Evolutionary conservation across 2,888 invertebrate species (phyloP).

Genomic region (Saturnia pavonia): DNA sequence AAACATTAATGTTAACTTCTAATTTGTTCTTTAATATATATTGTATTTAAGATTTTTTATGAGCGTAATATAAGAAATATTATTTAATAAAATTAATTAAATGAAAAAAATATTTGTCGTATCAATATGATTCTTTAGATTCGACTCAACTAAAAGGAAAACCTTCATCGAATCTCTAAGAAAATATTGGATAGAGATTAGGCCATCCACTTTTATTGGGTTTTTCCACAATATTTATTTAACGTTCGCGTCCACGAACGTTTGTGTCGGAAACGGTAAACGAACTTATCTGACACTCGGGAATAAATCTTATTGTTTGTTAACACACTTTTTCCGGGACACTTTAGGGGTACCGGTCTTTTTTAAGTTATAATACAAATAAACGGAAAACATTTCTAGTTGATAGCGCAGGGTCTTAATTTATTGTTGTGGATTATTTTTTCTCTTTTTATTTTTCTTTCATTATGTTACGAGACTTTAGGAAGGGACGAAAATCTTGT

Average conservation of each 20-base stretch:
- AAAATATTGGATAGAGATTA: slow-evolving; percentile 81
- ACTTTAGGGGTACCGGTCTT: slow-evolving; percentile 37
- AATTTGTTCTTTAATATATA: too few species aligned
- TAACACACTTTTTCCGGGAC: slow-evolving; percentile 68
- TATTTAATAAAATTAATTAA: background rate
- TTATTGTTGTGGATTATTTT: slow-evolving; percentile 57
- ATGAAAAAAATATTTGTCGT: slow-evolving; percentile 20
- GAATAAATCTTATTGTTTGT: slow-evolving; percentile 79
- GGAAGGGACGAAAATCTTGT: background rate
- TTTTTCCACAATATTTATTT: slow-evolving; percentile 71
- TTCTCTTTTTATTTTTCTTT: slow-evolving; percentile 31
- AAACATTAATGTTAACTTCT: too few species aligned
- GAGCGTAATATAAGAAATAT: too few species aligned
- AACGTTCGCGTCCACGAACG: slow-evolving; percentile 60
- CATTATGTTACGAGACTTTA: background rate
- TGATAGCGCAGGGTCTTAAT: slow-evolving; percentile 64
- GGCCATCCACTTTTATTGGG: slow-evolving; percentile 80
- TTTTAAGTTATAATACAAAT: slow-evolving; percentile 55
- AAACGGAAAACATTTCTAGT: slow-evolving; percentile 38
- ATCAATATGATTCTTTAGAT: slow-evolving; percentile 41
- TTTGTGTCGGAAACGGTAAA: slow-evolving; percentile 50
- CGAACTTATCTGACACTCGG: slow-evolving; percentile 70
- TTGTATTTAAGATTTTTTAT: too few species aligned
- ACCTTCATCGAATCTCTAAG: slow-evolving; percentile 72
- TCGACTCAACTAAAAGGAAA: slow-evolving; percentile 55